phyloP scores from a whole-genome alignment of 2,113 vertebrate genomes.

The Varanus salvator region DNA sequence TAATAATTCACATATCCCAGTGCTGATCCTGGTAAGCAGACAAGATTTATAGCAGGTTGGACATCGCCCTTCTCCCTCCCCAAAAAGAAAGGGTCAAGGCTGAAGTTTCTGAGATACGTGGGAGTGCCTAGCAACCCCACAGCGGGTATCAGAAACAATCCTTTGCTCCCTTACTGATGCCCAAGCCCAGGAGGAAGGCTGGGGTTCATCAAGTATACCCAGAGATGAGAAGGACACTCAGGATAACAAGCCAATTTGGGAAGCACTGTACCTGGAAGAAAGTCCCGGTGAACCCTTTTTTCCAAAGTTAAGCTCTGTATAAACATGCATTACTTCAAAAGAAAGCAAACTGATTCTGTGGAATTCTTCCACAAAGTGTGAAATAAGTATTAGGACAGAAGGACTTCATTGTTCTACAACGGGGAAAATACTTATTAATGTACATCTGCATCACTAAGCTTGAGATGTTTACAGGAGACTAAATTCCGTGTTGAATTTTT shows the following conservation, averaged over 20 bases:
- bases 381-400: not conserved
- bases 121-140: not conserved
- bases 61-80: not conserved
- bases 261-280: not conserved
- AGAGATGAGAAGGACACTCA: not conserved
- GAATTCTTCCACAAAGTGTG: not conserved
- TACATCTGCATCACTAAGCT: conserved; percentile 17
- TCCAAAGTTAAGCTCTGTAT: not conserved
- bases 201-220: too few species aligned
- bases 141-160: not conserved
- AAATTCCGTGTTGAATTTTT: not conserved
- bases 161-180: too few species aligned
- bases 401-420: not conserved
- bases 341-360: not conserved
- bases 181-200: not conserved
- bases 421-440: not conserved
- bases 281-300: not conserved
- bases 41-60: not conserved
- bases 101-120: not conserved
- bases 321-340: not conserved
- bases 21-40: not conserved
- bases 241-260: not conserved
- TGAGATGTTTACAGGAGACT: not conserved
- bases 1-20: not conserved
- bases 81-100: not conserved